These are phyloP conservation scores for Lacerta bilineata DNA, from an alignment of 2,797 vertebrate species.

Conservation along the genomic window DNA sequence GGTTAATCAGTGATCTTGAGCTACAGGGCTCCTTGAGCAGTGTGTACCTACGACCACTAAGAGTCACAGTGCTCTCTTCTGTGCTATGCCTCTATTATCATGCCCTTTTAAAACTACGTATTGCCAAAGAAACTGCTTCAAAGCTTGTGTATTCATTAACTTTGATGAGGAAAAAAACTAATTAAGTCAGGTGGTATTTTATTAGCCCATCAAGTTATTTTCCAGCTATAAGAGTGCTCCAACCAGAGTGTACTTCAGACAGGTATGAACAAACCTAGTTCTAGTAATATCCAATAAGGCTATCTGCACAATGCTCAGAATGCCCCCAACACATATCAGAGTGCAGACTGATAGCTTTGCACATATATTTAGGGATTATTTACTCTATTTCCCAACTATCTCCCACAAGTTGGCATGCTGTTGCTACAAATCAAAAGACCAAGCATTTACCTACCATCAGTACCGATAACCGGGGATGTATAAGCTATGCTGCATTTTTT, in stretches of 20 bases:
- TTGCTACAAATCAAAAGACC: no score
- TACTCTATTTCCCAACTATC: not conserved
- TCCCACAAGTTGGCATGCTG: not conserved
- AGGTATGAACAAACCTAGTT: constrained; percentile 11
- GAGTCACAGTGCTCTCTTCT: not conserved
- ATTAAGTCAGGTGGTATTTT: constrained; percentile 64
- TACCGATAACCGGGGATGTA: not conserved
- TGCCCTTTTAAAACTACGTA: constrained; percentile 3
- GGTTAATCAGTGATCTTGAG: not conserved
- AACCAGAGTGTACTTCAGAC: constrained; percentile 3
- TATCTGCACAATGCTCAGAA: no score
- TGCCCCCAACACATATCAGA: not conserved
- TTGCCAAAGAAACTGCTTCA: constrained; percentile 35
- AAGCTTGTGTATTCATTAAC: constrained; percentile 53
- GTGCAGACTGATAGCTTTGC: not conserved
- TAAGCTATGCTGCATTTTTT: not conserved
- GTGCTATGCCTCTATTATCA: not conserved
- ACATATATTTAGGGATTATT: not conserved
- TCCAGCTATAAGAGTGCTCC: constrained; percentile 49
- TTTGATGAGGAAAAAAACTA: constrained; percentile 45
- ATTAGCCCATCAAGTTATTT: constrained; percentile 48
- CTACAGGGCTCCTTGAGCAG: not conserved
- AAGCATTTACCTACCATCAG: no score
- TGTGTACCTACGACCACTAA: not conserved
- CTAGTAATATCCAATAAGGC: not conserved